These are phyloP conservation scores for Pseudococcus viburni DNA, from an alignment of 2,888 invertebrate species.

Conservation along the genomic window DNA sequence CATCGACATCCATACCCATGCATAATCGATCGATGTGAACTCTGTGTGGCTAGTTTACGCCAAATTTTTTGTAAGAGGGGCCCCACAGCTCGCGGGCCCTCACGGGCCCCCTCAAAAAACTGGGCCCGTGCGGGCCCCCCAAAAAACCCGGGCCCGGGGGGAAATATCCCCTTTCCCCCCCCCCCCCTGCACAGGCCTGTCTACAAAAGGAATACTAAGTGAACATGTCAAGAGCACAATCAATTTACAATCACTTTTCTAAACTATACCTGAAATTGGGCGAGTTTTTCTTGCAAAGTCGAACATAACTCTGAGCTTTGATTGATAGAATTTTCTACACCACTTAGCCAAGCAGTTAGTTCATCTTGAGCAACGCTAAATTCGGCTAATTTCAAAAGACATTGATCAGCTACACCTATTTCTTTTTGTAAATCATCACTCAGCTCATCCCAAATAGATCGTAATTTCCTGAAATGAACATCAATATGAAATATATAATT, in stretches of 20 bases:
- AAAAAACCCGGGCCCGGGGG: no score
- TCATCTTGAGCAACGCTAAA: conserved; percentile 94
- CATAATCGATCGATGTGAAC: no score
- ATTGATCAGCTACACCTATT: conserved; percentile 88
- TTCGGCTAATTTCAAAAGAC: conserved; percentile 90
- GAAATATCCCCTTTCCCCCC: no score
- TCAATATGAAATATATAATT: neutral
- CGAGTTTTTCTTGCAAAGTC: conserved; percentile 92
- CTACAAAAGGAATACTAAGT: conserved; percentile 71
- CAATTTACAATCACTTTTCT: neutral
- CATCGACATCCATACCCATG: no score
- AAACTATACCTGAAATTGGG: conserved; percentile 78
- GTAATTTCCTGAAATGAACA: conserved; percentile 75
- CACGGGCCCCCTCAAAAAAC: no score
- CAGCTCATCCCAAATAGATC: conserved; percentile 83
- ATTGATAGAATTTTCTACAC: conserved; percentile 91
- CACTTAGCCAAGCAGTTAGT: conserved; percentile 90
- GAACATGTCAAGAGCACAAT: no score
- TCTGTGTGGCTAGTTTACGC: no score
- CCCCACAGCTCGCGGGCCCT: no score
- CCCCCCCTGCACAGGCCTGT: no score
- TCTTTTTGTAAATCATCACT: conserved; percentile 88
- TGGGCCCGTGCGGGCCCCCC: no score
- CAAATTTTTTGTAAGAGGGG: no score
- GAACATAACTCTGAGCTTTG: conserved; percentile 90